Conservation (phyloP, 53 echinoderm and acorn worm species). For the Paracentrotus lividus region DNA sequence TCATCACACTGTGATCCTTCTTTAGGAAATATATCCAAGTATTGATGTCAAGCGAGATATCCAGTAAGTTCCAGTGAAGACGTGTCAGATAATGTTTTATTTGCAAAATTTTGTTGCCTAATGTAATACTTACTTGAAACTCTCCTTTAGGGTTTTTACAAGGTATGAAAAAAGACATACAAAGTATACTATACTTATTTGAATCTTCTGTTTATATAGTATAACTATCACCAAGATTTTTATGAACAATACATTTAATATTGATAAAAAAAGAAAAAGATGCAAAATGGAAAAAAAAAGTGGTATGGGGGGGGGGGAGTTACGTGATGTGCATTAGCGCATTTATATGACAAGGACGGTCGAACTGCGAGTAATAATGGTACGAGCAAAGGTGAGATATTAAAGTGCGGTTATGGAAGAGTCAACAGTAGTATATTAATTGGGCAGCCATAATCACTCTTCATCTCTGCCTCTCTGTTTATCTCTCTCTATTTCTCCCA, state of each 20-base stretch:
- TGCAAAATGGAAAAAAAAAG: too few species aligned
- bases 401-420: constrained; percentile 1
- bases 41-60: not conserved
- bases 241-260: too few species aligned
- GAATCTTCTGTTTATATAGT: too few species aligned
- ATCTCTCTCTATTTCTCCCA: not conserved
- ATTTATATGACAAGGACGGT: not conserved
- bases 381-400: not conserved
- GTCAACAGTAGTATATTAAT: constrained; percentile 13
- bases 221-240: too few species aligned
- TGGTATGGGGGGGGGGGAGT: not conserved
- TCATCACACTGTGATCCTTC: not conserved
- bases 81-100: too few species aligned
- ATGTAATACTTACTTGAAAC: too few species aligned
- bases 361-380: not conserved
- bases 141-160: too few species aligned
- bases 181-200: too few species aligned
- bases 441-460: not conserved
- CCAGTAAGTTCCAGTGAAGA: not conserved
- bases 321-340: not conserved
- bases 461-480: not conserved
- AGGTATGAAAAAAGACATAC: too few species aligned
- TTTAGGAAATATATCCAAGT: not conserved
- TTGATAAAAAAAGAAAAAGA: too few species aligned
- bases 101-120: too few species aligned